phyloP scores from a whole-genome alignment of 2,113 vertebrate species.

The Murina feae region DNA sequence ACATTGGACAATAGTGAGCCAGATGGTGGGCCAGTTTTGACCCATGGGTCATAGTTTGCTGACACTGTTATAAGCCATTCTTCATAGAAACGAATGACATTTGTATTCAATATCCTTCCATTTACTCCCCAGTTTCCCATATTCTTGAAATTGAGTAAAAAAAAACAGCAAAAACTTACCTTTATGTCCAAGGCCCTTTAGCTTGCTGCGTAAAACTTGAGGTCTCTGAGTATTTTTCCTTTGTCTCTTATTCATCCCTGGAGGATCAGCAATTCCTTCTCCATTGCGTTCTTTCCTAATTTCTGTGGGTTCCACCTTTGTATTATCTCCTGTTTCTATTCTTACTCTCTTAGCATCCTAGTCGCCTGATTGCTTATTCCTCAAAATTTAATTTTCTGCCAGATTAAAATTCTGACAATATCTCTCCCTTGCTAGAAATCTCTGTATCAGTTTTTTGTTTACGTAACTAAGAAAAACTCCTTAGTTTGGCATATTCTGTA shows the following conservation, averaged over 20 bases:
- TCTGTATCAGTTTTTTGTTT: not conserved
- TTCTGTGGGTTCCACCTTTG: not conserved
- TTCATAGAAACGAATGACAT: not conserved
- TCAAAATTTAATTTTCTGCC: not conserved
- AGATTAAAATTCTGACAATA: not conserved
- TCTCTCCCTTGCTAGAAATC: not conserved
- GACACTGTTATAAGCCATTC: not conserved
- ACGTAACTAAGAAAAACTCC: not conserved
- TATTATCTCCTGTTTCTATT: not conserved
- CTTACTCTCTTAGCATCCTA: not conserved
- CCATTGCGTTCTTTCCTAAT: not conserved
- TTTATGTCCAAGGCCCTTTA: not conserved
- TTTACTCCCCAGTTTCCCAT: not conserved
- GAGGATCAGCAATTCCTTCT: not conserved
- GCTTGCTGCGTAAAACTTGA: not conserved
- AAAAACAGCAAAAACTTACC: not conserved
- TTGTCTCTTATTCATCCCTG: not conserved
- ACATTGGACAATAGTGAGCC: not conserved
- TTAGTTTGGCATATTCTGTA: not conserved
- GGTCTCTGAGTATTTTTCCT: not conserved
- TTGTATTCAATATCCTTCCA: not conserved
- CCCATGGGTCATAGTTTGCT: not conserved
- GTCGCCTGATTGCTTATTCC: not conserved
- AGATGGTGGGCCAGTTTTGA: not conserved
- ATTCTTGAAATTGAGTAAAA: not conserved